A percentile compares a stretch with the other conserved stretches of the same genome.
Evolutionary conservation across 1,140 invertebrate species (phyloP).

Genomic region (Drosophila grimshawi): DNA sequence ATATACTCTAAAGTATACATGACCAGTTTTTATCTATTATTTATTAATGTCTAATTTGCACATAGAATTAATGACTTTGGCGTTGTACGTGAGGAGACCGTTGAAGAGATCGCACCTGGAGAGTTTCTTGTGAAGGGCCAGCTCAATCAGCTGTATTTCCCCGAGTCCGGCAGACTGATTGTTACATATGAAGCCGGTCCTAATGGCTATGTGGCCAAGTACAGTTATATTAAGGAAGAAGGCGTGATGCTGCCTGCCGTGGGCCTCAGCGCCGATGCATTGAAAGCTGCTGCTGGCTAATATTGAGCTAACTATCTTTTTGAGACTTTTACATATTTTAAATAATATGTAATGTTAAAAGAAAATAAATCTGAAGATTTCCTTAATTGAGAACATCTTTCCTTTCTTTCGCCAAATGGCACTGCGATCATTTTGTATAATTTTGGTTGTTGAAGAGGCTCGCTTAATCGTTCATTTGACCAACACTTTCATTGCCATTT

Average conservation of each 20-base stretch:
- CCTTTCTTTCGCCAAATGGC: slow-evolving; percentile 9
- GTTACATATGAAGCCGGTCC: slow-evolving; percentile 25
- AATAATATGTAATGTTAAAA: no score
- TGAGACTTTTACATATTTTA: no score
- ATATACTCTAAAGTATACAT: slow-evolving; percentile 22
- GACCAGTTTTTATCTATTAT: neutral
- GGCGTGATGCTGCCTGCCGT: neutral
- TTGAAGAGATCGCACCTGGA: slow-evolving; percentile 13
- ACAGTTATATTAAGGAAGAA: neutral
- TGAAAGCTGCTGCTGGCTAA: slow-evolving; percentile 10
- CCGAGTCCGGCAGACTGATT: neutral
- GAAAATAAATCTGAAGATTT: neutral
- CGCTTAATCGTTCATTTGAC: slow-evolving; percentile 41
- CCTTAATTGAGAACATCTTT: neutral
- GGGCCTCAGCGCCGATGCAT: neutral
- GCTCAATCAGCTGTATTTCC: neutral
- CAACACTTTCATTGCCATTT: slow-evolving; percentile 60
- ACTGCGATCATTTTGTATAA: slow-evolving; percentile 21
- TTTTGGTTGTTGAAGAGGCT: slow-evolving; percentile 24
- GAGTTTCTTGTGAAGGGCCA: slow-evolving; percentile 8
- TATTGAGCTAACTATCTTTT: neutral
- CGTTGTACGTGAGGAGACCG: slow-evolving; percentile 22
- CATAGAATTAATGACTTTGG: slow-evolving; percentile 13
- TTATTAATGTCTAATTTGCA: neutral
- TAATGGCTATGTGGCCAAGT: slow-evolving; percentile 27